These are phyloP conservation scores for Onychomys arenicola DNA, from an alignment of 2,797 vertebrate species.

Conservation along the genomic window DNA sequence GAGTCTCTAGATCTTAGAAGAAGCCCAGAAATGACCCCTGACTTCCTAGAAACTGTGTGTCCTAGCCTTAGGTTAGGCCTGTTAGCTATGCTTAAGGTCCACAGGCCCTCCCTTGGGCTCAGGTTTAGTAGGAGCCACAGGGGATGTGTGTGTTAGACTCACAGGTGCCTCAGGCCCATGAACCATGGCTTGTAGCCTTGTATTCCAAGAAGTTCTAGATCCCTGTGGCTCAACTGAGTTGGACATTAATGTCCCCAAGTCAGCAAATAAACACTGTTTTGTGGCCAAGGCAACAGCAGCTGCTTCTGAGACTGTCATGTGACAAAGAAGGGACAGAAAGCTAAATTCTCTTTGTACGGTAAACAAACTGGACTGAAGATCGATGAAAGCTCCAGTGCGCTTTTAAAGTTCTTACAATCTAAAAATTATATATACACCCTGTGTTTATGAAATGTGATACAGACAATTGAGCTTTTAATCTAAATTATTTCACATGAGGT, in stretches of 20 bases:
- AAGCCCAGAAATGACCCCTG: not conserved
- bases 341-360: conserved; percentile 36
- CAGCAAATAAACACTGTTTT: conserved; percentile 79
- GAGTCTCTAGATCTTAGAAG: not conserved
- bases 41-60: not conserved
- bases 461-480: conserved; percentile 36
- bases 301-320: conserved; percentile 68
- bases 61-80: not conserved
- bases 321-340: conserved; percentile 69
- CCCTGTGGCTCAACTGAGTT: conserved; percentile 60
- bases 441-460: conserved; percentile 42
- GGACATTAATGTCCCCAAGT: conserved; percentile 75
- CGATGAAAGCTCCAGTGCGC: not conserved
- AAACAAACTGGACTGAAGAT: conserved; percentile 59
- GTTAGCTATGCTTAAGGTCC: not conserved
- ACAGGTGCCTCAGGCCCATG: conserved; percentile 40
- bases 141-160: not conserved
- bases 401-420: not conserved
- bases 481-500: not conserved
- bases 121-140: not conserved
- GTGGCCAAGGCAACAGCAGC: conserved; percentile 75
- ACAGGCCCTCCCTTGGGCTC: not conserved
- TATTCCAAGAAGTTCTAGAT: conserved; percentile 76
- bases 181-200: not conserved
- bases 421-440: not conserved